phyloP scores from a whole-genome alignment of 2,797 vertebrate genomes.

The Acrossocheilus wenchowensis region DNA sequence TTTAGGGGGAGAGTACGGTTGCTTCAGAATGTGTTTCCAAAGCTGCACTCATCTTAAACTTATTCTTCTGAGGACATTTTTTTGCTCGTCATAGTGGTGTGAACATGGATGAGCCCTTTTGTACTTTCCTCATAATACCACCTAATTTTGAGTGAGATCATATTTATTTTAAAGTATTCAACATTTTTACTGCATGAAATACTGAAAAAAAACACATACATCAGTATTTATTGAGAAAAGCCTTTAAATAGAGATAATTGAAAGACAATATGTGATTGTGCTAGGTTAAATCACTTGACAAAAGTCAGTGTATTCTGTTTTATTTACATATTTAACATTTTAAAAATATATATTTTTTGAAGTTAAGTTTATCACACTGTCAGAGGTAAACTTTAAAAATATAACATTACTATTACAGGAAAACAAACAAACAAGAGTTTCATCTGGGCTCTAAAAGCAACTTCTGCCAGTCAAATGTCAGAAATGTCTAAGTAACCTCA shows the following conservation, averaged over 20 bases:
- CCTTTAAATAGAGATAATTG: background rate
- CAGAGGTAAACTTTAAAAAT: background rate
- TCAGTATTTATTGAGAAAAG: background rate
- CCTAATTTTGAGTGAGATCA: background rate
- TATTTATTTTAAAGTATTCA: background rate
- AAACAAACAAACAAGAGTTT: slow-evolving; percentile 66
- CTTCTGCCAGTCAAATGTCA: slow-evolving; percentile 67
- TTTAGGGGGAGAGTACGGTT: background rate
- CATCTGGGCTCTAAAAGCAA: slow-evolving; percentile 46
- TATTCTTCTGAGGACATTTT: background rate
- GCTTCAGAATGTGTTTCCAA: background rate
- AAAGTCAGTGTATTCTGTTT: background rate
- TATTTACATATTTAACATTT: background rate
- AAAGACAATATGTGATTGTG: background rate
- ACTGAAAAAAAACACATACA: background rate
- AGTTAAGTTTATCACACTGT: background rate
- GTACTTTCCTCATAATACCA: background rate
- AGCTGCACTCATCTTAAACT: background rate
- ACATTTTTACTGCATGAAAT: background rate
- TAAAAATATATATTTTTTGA: too few relatives aligned
- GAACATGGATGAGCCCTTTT: background rate
- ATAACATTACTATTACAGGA: slow-evolving; percentile 27
- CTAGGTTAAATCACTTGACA: background rate
- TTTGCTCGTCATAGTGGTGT: background rate
- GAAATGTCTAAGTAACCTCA: slow-evolving; percentile 57